Evolutionary conservation across 2,888 invertebrate genomes (phyloP), one percentile per base, ranked within the genome.

Genomic region (Rhagonycha fulva): DNA sequence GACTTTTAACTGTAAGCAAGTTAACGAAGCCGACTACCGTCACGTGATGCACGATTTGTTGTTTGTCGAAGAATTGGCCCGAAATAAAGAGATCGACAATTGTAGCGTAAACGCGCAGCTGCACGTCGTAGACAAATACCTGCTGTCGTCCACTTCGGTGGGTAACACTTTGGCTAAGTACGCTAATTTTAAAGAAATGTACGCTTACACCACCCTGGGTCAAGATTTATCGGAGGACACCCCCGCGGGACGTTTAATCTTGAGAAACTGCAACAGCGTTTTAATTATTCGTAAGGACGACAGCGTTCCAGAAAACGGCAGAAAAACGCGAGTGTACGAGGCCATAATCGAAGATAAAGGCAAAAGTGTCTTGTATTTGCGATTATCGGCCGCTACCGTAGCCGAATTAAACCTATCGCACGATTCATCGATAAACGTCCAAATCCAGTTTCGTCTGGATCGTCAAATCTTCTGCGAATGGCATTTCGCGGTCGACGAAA

Each of bases 181-280:
- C 87, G 93, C 94, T 0, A 90, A 92, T 81, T 90, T 92, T 19
- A 94, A 94, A 14, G 95, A 95, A 86, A 87, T 95, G 30, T 95
- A 94, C 87, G 95, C 94, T 9, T 89, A 93, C 76, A 90, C 95
- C 88, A 91, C 91, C 71, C 87, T 95, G 62, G 92, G 92, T 24
- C 93, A 93, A 83, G 93, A 94, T 83, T 89, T 96, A 63, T 94
- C 94, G 0, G 95, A 95, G 85, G 96, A 96, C 84, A 94, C 95
- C 3, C 92, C 94, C 11, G 94, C 94, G 68, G 96, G 96, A 0
- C 90, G 95, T 26, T 88, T 96, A 12, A 93, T 96, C 77, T 88
- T 95, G 14, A 93, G 93, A 83, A 94, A 94, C 83, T 95, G 95
- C 84, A 92, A 91, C 76, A 91, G 91, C 61, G 92, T 95, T 9